phyloP scores from a whole-genome alignment of 2,888 invertebrate species.

The Rosalia funebris region DNA sequence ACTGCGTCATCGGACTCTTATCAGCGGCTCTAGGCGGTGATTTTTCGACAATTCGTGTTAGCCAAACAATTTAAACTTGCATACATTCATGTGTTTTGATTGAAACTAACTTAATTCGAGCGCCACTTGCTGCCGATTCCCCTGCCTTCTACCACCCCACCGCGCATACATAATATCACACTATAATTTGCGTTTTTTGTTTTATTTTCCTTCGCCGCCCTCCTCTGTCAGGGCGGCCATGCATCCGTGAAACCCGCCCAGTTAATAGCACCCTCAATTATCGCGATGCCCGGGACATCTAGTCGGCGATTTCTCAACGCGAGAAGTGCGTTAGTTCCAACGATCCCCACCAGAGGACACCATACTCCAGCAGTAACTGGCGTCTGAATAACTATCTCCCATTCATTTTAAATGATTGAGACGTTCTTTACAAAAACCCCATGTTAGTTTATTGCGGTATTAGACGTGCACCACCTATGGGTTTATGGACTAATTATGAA shows the following conservation, averaged over 20 bases:
- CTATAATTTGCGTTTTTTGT: conserved; percentile 65
- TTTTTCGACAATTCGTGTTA: conserved; percentile 36
- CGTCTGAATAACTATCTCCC: too few relatives aligned
- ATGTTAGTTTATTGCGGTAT: too few relatives aligned
- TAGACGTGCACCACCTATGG: too few relatives aligned
- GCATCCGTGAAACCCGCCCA: conserved; percentile 66
- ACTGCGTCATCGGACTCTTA: conserved; percentile 35
- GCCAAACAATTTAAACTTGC: conserved; percentile 51
- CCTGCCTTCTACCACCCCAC: conserved; percentile 59
- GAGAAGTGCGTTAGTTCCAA: background rate
- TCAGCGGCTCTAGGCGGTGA: conserved; percentile 33
- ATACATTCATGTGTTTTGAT: conserved; percentile 65
- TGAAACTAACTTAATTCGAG: conserved; percentile 65
- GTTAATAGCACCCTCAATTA: conserved; percentile 66
- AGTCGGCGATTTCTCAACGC: conserved; percentile 20
- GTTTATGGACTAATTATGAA: too few relatives aligned
- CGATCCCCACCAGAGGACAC: conserved; percentile 28
- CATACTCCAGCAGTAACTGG: conserved; percentile 38
- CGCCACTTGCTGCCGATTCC: conserved; percentile 61
- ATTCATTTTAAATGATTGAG: too few relatives aligned
- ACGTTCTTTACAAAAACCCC: too few relatives aligned
- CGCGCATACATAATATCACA: conserved; percentile 62
- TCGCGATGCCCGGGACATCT: conserved; percentile 54
- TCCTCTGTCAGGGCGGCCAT: conserved; percentile 66
- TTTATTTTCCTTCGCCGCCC: conserved; percentile 63